These are phyloP conservation scores for Sthenelais limicola DNA, from an alignment of 2,888 invertebrate species.

Conservation along the genomic window DNA sequence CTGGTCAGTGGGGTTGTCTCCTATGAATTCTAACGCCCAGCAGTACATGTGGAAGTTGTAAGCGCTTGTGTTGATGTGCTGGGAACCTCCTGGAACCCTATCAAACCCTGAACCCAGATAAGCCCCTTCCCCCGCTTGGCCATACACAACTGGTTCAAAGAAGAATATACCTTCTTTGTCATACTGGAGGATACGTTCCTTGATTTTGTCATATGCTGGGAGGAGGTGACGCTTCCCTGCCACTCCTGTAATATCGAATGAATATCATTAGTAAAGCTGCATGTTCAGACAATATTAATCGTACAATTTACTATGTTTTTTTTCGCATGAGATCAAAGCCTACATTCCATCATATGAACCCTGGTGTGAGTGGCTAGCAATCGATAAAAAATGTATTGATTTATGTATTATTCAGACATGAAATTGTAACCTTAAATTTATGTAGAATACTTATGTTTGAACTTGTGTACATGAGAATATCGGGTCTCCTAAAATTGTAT, in stretches of 20 bases:
- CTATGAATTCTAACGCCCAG: conserved; percentile 37
- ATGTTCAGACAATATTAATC: too few relatives aligned
- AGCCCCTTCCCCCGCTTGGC: conserved; percentile 39
- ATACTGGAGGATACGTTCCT: conserved; percentile 50
- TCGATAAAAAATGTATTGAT: too few relatives aligned
- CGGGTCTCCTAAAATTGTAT: too few relatives aligned
- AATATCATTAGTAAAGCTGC: too few relatives aligned
- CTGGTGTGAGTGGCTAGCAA: too few relatives aligned
- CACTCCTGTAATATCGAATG: conserved; percentile 50
- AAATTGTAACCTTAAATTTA: too few relatives aligned
- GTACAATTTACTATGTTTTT: too few relatives aligned
- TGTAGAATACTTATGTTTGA: too few relatives aligned
- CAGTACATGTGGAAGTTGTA: conserved; percentile 34
- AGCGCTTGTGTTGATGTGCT: not conserved
- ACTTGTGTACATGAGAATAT: too few relatives aligned
- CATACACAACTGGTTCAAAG: conserved; percentile 59
- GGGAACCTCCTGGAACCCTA: conserved; percentile 3
- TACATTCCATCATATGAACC: too few relatives aligned
- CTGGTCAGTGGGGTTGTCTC: conserved; percentile 19
- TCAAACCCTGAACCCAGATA: conserved; percentile 21
- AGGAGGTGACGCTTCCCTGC: conserved; percentile 55
- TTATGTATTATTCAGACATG: too few relatives aligned
- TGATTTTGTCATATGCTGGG: conserved; percentile 54
- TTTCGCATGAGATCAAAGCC: too few relatives aligned
- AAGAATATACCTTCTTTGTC: conserved; percentile 56